These are phyloP conservation scores for Amblyopsis hoosieri DNA, from an alignment of 2,797 vertebrate species.

Conservation along the genomic window DNA sequence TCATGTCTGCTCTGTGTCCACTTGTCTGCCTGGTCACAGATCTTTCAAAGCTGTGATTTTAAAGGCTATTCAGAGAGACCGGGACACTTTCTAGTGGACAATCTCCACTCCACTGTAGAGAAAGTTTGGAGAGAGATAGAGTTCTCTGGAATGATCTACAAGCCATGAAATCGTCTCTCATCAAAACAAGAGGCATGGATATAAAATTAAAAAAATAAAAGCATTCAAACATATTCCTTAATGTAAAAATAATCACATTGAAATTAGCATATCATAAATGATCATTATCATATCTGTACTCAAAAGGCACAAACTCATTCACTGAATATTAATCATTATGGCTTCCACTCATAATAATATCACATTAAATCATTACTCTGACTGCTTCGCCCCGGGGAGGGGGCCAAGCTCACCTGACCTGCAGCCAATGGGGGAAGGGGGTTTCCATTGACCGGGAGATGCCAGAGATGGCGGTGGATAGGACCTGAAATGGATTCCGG, in stretches of 20 bases:
- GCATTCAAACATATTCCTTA: conserved; percentile 45
- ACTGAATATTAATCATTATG: conserved; percentile 31
- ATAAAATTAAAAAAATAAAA: conserved; percentile 41
- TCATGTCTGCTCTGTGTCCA: too few species aligned
- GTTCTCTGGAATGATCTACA: conserved; percentile 57
- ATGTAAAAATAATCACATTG: conserved; percentile 37
- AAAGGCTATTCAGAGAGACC: too few species aligned
- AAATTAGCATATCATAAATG: conserved; percentile 48
- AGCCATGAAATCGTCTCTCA: conserved; percentile 40
- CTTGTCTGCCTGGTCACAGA: too few species aligned
- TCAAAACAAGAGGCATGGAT: conserved; percentile 30
- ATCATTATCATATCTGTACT: conserved; percentile 28
- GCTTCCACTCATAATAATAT: conserved; percentile 46
- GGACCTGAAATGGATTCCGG: conserved; percentile 53
- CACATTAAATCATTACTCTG: conserved; percentile 32
- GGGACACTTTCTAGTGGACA: too few species aligned
- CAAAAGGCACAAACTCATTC: conserved; percentile 30
- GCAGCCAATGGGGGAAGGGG: conserved; percentile 34
- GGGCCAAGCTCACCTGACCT: conserved; percentile 61
- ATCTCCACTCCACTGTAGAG: too few species aligned
- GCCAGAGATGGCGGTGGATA: conserved; percentile 74
- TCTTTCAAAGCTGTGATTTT: too few species aligned
- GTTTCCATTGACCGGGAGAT: conserved; percentile 68
- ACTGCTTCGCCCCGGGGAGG: conserved; percentile 53
- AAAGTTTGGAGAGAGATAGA: conserved; percentile 44